phyloP scores from a whole-genome alignment of 2,797 vertebrate genomes.

The Leptodactylus fallax region DNA sequence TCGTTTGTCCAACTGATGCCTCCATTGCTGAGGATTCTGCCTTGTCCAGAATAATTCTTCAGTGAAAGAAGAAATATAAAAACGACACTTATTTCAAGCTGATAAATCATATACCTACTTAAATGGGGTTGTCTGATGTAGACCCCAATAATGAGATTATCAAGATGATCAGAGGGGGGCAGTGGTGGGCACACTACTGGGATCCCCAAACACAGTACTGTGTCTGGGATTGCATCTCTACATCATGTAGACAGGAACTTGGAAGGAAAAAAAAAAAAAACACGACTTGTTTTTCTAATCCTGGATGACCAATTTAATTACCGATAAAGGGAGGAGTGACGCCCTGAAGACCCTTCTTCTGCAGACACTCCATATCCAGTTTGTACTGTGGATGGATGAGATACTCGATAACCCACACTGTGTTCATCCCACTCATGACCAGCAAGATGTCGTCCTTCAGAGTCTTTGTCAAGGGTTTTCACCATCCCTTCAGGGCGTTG shows the following conservation, averaged over 20 bases:
- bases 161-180: too few relatives aligned
- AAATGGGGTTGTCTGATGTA: not conserved
- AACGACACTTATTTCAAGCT: not conserved
- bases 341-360: not conserved
- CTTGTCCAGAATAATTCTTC: conserved; percentile 82
- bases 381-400: not conserved
- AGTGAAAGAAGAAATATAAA: not conserved
- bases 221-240: too few relatives aligned
- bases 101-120: not conserved
- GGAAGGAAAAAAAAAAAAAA: too few relatives aligned
- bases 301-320: not conserved
- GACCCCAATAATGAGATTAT: too few relatives aligned
- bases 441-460: conserved; percentile 36
- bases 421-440: conserved; percentile 32
- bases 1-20: conserved; percentile 73
- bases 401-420: not conserved
- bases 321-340: conserved; percentile 44
- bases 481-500: conserved; percentile 31
- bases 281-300: not conserved
- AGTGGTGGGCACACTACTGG: too few relatives aligned
- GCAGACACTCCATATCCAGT: not conserved
- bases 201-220: too few relatives aligned
- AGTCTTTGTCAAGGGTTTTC: conserved; percentile 51
- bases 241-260: too few relatives aligned
- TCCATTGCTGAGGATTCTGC: conserved; percentile 75